Conservation (phyloP, 2,797 vertebrate genomes). For the Xenops minutus region DNA sequence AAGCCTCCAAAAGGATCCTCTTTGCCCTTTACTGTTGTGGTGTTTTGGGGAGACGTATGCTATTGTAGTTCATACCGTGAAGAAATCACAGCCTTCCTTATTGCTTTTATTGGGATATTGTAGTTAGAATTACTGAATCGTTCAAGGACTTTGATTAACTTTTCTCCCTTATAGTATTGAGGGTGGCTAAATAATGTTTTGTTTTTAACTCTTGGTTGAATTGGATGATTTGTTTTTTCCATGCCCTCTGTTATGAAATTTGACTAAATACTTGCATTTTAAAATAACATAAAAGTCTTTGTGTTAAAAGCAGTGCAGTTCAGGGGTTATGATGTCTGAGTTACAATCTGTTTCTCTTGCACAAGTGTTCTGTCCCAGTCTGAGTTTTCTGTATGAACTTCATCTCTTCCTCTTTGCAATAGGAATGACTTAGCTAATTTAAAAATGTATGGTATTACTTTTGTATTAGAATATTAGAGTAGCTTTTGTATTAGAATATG, state of each 20-base stretch:
- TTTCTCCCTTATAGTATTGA: not conserved
- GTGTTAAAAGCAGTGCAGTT: not conserved
- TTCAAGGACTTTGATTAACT: not conserved
- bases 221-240: not conserved
- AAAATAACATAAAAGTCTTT: not conserved
- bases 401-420: not conserved
- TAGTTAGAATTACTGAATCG: not conserved
- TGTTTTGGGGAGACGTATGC: not conserved
- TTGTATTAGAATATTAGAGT: not conserved
- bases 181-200: not conserved
- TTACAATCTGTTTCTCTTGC: not conserved
- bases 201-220: not conserved
- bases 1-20: not conserved
- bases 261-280: not conserved
- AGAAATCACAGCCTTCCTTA: not conserved
- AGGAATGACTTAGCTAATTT: not conserved
- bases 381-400: not conserved
- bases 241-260: not conserved
- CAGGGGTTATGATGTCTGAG: not conserved
- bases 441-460: not conserved
- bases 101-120: not conserved
- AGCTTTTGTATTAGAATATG: not conserved
- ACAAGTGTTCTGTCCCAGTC: not conserved
- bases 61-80: not conserved
- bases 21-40: not conserved